Evolutionary conservation across 2,888 invertebrate genomes (phyloP).

Genomic region (Liopterus haemorrhoidalis): DNA sequence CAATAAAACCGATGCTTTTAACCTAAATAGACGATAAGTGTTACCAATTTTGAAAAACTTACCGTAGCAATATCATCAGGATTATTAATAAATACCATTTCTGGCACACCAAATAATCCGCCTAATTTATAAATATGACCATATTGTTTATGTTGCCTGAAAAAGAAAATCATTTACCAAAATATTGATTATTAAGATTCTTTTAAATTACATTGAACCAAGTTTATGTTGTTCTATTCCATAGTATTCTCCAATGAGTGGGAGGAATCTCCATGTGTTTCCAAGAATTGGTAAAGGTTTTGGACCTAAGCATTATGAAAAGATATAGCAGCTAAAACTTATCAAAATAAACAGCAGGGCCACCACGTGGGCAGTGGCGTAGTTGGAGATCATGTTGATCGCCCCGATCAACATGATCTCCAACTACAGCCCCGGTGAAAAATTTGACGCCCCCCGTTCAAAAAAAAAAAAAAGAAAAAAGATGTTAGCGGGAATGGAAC

Average conservation of each 20-base stretch:
- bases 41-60: not conserved
- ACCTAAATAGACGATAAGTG: not conserved
- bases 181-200: too few relatives aligned
- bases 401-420: too few relatives aligned
- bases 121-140: slow-evolving; percentile 44
- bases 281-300: slow-evolving; percentile 37
- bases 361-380: too few relatives aligned
- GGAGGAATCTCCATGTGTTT: slow-evolving; percentile 37
- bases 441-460: too few relatives aligned
- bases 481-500: too few relatives aligned
- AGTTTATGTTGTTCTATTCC: slow-evolving; percentile 26
- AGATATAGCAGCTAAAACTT: too few relatives aligned
- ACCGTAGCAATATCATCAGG: slow-evolving; percentile 46
- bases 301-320: slow-evolving; percentile 34
- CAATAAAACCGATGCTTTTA: too few relatives aligned
- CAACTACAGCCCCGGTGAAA: too few relatives aligned
- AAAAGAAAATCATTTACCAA: slow-evolving; percentile 12
- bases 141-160: slow-evolving; percentile 34
- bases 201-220: slow-evolving; percentile 15
- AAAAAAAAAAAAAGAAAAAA: too few relatives aligned
- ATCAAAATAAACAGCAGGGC: too few relatives aligned
- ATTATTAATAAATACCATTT: slow-evolving; percentile 42
- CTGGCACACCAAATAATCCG: slow-evolving; percentile 33
- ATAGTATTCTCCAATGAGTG: slow-evolving; percentile 34
- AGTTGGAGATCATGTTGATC: too few relatives aligned